A percentile compares a stretch with the other conserved stretches of the same genome.
Conservation (phyloP, 1,140 invertebrate species). For the Drosophila busckii region DNA sequence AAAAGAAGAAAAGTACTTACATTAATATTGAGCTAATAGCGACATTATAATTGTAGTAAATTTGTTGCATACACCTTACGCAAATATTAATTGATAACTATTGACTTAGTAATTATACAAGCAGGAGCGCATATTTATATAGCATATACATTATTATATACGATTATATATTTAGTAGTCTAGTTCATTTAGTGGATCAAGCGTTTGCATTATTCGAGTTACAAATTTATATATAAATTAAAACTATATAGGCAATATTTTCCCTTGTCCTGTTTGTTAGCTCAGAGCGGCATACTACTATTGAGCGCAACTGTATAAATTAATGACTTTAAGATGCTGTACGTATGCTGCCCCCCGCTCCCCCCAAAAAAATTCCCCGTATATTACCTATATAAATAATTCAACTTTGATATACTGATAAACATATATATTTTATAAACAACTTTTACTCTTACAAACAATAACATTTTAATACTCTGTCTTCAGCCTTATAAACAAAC, state of each 20-base stretch:
- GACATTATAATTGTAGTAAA: too few relatives aligned
- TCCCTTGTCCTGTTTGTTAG: constrained; percentile 51
- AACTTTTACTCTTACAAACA: constrained; percentile 73
- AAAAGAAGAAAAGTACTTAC: too few relatives aligned
- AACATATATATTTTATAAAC: constrained; percentile 71
- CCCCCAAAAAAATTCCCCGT: too few relatives aligned
- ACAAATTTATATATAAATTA: constrained; percentile 15
- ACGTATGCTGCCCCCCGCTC: too few relatives aligned
- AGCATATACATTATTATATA: constrained; percentile 28
- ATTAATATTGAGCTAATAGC: too few relatives aligned
- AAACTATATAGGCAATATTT: too few relatives aligned
- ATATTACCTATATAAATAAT: constrained; percentile 39
- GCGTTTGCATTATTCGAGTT: constrained; percentile 67
- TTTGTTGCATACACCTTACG: constrained; percentile 10
- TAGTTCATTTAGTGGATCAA: constrained; percentile 68
- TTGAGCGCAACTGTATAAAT: constrained; percentile 50
- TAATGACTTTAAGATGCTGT: constrained; percentile 62
- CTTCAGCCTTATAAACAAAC: constrained; percentile 63
- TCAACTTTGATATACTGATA: constrained; percentile 72
- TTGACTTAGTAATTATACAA: constrained; percentile 73
- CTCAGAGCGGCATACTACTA: constrained; percentile 25
- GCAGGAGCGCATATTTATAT: constrained; percentile 25
- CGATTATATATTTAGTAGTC: constrained; percentile 41
- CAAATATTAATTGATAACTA: constrained; percentile 35
- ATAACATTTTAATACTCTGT: constrained; percentile 72